Percentiles rank a stretch among this genome's conserved stretches.
These are phyloP conservation scores for Gephyroberyx darwinii DNA, from an alignment of 2,797 vertebrate genomes.

Conservation along the genomic window DNA sequence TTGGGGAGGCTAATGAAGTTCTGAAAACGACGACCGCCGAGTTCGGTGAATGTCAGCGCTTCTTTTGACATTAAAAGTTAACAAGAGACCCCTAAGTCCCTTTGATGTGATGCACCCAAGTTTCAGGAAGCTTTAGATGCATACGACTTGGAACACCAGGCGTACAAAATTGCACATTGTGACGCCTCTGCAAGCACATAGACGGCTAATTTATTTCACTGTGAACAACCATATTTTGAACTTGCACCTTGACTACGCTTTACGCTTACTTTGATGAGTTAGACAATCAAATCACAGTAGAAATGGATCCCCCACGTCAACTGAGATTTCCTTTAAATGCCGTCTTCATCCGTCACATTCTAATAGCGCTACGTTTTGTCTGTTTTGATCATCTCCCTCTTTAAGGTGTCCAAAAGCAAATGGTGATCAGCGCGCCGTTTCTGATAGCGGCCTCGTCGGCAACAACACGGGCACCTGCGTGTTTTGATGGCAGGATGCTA, in stretches of 20 bases:
- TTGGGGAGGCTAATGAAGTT: slow-evolving; percentile 79
- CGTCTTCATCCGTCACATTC: slow-evolving; percentile 10
- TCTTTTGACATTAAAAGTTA: slow-evolving; percentile 78
- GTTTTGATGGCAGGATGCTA: slow-evolving; percentile 81
- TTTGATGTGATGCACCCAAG: slow-evolving; percentile 75
- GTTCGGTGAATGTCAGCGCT: slow-evolving; percentile 76
- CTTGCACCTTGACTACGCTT: slow-evolving; percentile 6
- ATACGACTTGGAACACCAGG: accelerated
- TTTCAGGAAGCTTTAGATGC: slow-evolving; percentile 44
- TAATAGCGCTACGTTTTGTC: slow-evolving; percentile 8
- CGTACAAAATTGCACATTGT: not conserved
- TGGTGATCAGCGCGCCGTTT: slow-evolving; percentile 34
- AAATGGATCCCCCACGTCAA: no score
- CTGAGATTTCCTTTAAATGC: slow-evolving; percentile 13
- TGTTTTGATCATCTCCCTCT: slow-evolving; percentile 30
- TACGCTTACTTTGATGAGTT: not conserved
- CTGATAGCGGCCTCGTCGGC: slow-evolving; percentile 48
- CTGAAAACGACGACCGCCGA: slow-evolving; percentile 64
- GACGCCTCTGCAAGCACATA: slow-evolving; percentile 6
- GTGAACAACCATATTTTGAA: slow-evolving; percentile 8
- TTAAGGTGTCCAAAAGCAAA: slow-evolving; percentile 60
- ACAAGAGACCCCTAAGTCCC: slow-evolving; percentile 73
- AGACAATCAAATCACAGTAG: not conserved
- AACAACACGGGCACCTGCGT: slow-evolving; percentile 73
- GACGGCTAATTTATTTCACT: not conserved